Conservation (phyloP, 92 coral and sea anemone species). For the Pocillopora grandis region DNA sequence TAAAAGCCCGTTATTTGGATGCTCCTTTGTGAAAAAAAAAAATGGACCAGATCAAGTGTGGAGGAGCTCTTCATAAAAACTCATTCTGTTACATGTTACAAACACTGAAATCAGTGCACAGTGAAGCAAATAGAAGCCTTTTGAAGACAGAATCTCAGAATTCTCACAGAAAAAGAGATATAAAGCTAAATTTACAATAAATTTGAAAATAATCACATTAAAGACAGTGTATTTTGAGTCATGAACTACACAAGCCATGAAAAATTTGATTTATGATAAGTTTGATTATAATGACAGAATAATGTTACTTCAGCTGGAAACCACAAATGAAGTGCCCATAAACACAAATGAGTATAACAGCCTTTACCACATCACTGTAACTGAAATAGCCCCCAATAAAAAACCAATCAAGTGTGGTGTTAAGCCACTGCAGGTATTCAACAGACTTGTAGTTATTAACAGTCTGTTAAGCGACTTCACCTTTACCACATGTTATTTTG, state of each 20-base stretch:
- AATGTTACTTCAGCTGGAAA: slow-evolving; percentile 54
- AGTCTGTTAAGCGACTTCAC: slow-evolving; percentile 1
- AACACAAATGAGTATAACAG: slow-evolving; percentile 35
- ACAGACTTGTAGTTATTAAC: slow-evolving; percentile 37
- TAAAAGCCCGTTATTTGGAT: slow-evolving; percentile 15
- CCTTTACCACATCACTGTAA: slow-evolving; percentile 14
- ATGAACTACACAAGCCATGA: neutral
- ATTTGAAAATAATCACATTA: neutral
- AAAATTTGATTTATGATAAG: slow-evolving; percentile 15
- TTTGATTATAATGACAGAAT: slow-evolving; percentile 33
- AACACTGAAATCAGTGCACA: neutral
- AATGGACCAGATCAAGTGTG: no score
- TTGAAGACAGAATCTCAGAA: neutral
- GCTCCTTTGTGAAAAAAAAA: neutral
- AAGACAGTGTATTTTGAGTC: no score
- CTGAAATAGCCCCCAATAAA: slow-evolving; percentile 49
- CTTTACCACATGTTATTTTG: slow-evolving; percentile 25
- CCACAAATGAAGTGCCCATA: slow-evolving; percentile 34
- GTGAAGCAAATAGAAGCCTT: neutral
- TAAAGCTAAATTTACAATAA: neutral
- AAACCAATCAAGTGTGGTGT: slow-evolving; percentile 34
- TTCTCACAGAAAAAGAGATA: no score
- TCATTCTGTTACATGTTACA: neutral
- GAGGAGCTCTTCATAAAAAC: neutral
- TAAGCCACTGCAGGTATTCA: slow-evolving; percentile 46